A percentile compares a stretch with the other conserved stretches of the same genome.
Evolutionary conservation across 2,113 vertebrate species (phyloP).

Genomic region (Scomber scombrus): DNA sequence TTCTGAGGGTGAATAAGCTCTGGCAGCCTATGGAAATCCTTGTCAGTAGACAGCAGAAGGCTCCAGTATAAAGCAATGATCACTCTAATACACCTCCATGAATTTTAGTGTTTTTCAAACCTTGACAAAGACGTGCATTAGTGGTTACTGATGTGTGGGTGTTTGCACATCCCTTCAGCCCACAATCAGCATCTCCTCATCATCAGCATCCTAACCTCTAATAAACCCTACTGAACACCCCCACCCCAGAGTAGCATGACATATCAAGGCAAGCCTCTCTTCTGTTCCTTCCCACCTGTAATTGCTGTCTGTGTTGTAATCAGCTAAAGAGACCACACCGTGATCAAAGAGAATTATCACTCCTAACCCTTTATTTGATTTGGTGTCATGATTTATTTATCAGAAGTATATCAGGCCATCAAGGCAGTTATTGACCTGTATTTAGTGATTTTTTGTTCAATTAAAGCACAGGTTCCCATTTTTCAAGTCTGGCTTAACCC

Average conservation of each 20-base stretch:
- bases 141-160: not conserved
- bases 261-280: slow-evolving; percentile 10
- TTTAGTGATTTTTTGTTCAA: not conserved
- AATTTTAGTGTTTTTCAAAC: slow-evolving; percentile 2
- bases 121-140: not conserved
- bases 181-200: not conserved
- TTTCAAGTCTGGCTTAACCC: too few relatives aligned
- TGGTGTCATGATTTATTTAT: not conserved
- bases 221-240: slow-evolving; percentile 16
- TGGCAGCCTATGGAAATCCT: not conserved
- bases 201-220: slow-evolving; percentile 11
- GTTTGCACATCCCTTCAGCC: slow-evolving; percentile 14
- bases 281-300: slow-evolving; percentile 6
- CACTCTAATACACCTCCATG: not conserved
- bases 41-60: not conserved
- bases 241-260: not conserved
- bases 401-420: not conserved
- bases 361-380: slow-evolving; percentile 1
- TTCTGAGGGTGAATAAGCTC: not conserved
- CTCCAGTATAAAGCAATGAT: too few relatives aligned
- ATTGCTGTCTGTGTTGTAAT: slow-evolving; percentile 9
- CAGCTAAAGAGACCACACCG: not conserved
- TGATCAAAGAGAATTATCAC: slow-evolving; percentile 6
- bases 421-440: not conserved
- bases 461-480: too few relatives aligned